A percentile compares a stretch with the other conserved stretches of the same genome.
Conservation (phyloP, 1,140 invertebrate genomes). For the Hypothenemus hampei region DNA sequence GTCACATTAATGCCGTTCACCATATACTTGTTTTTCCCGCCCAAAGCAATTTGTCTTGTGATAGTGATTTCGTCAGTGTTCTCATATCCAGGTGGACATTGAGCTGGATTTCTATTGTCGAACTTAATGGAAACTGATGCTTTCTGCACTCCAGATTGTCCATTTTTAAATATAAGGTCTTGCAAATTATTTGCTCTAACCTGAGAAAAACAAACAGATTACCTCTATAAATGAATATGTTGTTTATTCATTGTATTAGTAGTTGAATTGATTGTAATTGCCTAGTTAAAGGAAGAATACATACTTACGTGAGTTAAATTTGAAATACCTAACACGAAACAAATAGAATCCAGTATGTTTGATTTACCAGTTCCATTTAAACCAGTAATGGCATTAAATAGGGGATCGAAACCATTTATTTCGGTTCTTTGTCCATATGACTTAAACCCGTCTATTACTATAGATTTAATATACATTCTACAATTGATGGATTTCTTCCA, state of each 20-base stretch:
- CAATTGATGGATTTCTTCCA: neutral
- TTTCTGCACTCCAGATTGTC: conserved; percentile 93
- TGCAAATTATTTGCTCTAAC: conserved; percentile 85
- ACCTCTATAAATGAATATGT: neutral
- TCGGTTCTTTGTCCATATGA: conserved; percentile 93
- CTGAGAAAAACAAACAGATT: conserved; percentile 51
- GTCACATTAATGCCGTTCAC: conserved; percentile 90
- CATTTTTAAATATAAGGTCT: conserved; percentile 96
- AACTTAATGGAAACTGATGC: conserved; percentile 95
- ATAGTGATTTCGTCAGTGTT: conserved; percentile 89
- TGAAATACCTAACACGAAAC: conserved; percentile 95
- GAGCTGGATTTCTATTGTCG: conserved; percentile 81
- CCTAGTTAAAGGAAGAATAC: neutral
- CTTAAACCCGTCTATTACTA: conserved; percentile 96
- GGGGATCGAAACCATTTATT: conserved; percentile 88
- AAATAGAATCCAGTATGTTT: conserved; percentile 97
- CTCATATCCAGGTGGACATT: conserved; percentile 91
- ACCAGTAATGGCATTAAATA: conserved; percentile 98
- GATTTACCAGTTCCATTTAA: conserved; percentile 99
- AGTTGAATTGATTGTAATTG: conserved; percentile 9
- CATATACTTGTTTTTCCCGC: conserved; percentile 88
- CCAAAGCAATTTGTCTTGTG: conserved; percentile 78
- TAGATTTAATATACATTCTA: conserved; percentile 89
- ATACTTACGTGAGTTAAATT: conserved; percentile 81
- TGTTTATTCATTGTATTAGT: neutral